A percentile compares a stretch with the other conserved stretches of the same genome.
Conservation (phyloP, 2,888 invertebrate species). For the Pecten maximus region DNA sequence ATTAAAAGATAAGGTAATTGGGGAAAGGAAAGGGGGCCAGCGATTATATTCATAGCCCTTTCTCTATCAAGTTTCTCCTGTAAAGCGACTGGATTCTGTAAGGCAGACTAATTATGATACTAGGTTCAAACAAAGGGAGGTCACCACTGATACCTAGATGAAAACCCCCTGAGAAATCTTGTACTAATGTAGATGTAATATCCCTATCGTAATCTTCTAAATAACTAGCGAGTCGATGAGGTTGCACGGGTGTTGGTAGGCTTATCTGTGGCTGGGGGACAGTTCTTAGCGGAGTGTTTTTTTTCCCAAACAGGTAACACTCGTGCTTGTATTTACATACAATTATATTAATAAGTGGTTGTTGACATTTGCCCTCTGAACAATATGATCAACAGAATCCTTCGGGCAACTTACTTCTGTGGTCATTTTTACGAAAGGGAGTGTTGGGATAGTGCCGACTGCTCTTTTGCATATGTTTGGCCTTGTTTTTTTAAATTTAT, state of each 20-base stretch:
- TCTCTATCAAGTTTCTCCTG: neutral
- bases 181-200: neutral
- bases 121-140: neutral
- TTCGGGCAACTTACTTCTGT: neutral
- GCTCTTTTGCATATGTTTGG: neutral
- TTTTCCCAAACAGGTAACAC: neutral
- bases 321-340: neutral
- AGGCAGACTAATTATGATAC: neutral
- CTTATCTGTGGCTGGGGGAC: neutral
- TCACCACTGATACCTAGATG: neutral
- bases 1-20: neutral
- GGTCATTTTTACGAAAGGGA: neutral
- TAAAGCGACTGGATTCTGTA: neutral
- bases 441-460: neutral
- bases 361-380: conserved; percentile 1
- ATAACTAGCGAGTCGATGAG: neutral
- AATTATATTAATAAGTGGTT: neutral
- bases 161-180: neutral
- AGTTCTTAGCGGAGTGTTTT: neutral
- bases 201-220: neutral
- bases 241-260: neutral
- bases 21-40: neutral
- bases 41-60: neutral
- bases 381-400: neutral
- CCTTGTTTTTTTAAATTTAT: neutral